Evolutionary conservation across 2,888 invertebrate genomes (phyloP), one percentile per base, ranked within the genome.

Genomic region (Scotopteryx bipunctaria): DNA sequence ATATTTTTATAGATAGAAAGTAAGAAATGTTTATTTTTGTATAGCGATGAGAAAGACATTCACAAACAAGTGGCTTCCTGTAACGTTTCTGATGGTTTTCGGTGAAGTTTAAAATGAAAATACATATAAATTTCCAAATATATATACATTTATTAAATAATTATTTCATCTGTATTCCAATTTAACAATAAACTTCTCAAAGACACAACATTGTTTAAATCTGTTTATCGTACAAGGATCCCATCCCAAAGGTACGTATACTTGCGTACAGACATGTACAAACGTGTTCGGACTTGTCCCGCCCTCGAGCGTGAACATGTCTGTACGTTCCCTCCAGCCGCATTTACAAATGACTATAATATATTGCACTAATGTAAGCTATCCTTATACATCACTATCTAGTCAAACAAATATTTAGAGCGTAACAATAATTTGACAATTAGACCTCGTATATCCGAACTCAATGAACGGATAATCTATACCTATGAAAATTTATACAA

Each of bases 161-260:
- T 87, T 79, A 84, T 85, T 84, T 90, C 81, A 84, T 88, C 82
- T 87, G 87, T 89, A 88, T 88, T 88, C 86, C 89, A 90, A 88
- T 86, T 87, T 83, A 91, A 91, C 91, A 91, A 91, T 91, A 91
- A 88, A 91, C 86, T 86, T 91, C 77, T 91, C 83, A 89, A 91
- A 90, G 88, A 89, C 85, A 89, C 89, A 91, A 91, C 91, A 91
- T 89, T 80, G 81, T 86, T 78, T 85, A 86, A 82, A 78, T 83
- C 77, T 81, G 78, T 81, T 79, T 78, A 79, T 73, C 81, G 81
- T 78, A 78, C 82, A 66, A 76, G 86, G 85, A 86, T 83, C 79
- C 78, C 66, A 82, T 81, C 84, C 84, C 64, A 50, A 60, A 63
- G 66, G 73, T 69, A 70, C 71, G 70, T 66, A 67, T 67, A 72